These are phyloP conservation scores for Embidobia sp. DNA, from an alignment of 2,888 invertebrate genomes.

Conservation along the genomic window DNA sequence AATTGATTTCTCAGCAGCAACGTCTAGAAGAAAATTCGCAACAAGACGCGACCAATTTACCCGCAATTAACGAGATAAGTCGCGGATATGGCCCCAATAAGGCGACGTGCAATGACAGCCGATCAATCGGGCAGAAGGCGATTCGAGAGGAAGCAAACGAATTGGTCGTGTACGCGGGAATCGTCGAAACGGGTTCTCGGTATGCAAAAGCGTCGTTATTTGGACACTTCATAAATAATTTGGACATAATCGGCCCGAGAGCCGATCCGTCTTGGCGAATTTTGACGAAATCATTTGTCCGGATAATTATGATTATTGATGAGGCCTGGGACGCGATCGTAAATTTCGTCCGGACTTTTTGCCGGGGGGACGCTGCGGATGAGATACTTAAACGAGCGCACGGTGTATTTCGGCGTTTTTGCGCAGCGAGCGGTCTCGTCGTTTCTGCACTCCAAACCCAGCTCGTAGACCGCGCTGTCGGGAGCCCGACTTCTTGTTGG, in stretches of 20 bases:
- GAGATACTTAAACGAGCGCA: slow-evolving; percentile 65
- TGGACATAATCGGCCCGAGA: slow-evolving; percentile 52
- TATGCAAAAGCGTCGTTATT: slow-evolving; percentile 26
- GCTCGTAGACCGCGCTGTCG: slow-evolving; percentile 55
- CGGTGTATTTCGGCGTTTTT: slow-evolving; percentile 64
- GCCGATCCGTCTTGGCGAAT: slow-evolving; percentile 49
- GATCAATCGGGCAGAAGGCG: slow-evolving; percentile 36
- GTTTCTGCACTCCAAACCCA: slow-evolving; percentile 45
- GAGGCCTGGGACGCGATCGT: slow-evolving; percentile 51
- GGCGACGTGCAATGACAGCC: slow-evolving; percentile 55
- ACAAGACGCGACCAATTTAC: slow-evolving; percentile 54
- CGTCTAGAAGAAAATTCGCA: slow-evolving; percentile 14
- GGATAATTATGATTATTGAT: slow-evolving; percentile 63
- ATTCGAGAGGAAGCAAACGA: background rate
- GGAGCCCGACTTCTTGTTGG: slow-evolving; percentile 54
- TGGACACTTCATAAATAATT: slow-evolving; percentile 55
- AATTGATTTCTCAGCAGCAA: slow-evolving; percentile 49
- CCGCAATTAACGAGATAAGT: slow-evolving; percentile 56
- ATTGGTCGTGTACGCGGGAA: background rate
- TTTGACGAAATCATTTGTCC: slow-evolving; percentile 66
- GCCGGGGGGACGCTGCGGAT: slow-evolving; percentile 49
- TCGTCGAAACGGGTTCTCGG: background rate
- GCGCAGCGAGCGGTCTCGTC: slow-evolving; percentile 65
- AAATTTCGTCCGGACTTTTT: slow-evolving; percentile 55
- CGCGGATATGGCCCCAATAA: slow-evolving; percentile 55